Evolutionary conservation across 2,113 vertebrate species (phyloP), one percentile per base, ranked within the genome.

Genomic region (Isurus oxyrinchus): DNA sequence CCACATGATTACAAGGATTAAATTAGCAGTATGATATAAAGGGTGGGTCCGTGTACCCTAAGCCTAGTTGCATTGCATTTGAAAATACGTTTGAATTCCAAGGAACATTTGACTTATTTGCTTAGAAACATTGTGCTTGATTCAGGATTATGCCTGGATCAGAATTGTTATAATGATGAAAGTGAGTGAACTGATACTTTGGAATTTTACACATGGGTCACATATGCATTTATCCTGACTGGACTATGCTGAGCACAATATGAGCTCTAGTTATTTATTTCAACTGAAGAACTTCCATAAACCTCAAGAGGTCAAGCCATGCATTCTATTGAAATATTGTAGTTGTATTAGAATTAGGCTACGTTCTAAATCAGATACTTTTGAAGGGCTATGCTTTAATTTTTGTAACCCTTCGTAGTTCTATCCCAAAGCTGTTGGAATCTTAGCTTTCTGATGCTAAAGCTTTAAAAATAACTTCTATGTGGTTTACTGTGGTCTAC

Each of bases 181-280:
- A 95, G 94, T 95, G 67, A 72, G 49, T 5, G 27, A 59, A 61
- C 16, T 94, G 90, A 1, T 40, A 27, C 25, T 53, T 31, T 55
- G 49, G 94, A 95, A 95, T 95, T 95, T 95, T 72, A 69, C 66
- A 95, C 94, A 69, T 49, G 94, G 44, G 66, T 53, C 94, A 69
- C 94, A 76, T 72, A 72, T 95, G 94, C 94, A 95, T 72, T 95
- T 72, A 95, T 55, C 49, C 94, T 3, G 66, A 55, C 94, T 72
- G 27, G 61, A 95, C n/a, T 69, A 13, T n/a, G 69, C 19, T 72
- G 44, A 95, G 94, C 40, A 69, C 44, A 72, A 95, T 14, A 5
- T 31, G 49, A 66, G 66, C 63, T 72, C 4, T 23, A 76, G 94
- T 72, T 95, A 95, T 76, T 95, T 95, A 72, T 72, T 95, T 95